Evolutionary conservation across 2,113 vertebrate genomes (phyloP).

Genomic region (Craseonycteris thonglongyai): DNA sequence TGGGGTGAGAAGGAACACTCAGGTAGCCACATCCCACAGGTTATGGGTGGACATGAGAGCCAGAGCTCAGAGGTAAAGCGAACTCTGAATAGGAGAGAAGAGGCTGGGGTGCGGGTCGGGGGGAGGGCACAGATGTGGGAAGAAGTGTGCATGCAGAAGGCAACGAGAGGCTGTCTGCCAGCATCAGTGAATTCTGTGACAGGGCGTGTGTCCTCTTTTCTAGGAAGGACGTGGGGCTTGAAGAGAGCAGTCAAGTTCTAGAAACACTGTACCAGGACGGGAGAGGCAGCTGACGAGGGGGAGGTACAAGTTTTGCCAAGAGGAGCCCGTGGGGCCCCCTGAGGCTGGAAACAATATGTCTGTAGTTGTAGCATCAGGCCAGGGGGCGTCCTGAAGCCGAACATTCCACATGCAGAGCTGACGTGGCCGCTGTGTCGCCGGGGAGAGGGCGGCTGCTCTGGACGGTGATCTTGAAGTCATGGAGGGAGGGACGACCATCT

Average conservation of each 20-base stretch:
- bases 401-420: neutral
- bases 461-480: neutral
- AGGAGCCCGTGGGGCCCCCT: neutral
- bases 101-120: neutral
- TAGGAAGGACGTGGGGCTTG: neutral
- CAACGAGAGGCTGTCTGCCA: neutral
- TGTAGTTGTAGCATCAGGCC: neutral
- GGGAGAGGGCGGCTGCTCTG: neutral
- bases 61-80: neutral
- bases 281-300: neutral
- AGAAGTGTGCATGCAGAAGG: neutral
- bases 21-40: neutral
- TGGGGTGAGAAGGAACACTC: no score
- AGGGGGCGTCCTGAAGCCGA: neutral
- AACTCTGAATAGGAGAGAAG: neutral
- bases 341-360: neutral
- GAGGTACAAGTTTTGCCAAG: neutral
- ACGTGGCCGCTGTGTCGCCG: neutral
- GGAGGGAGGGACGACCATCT: neutral
- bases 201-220: neutral
- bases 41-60: neutral
- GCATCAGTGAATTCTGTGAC: neutral
- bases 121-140: no score
- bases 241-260: neutral
- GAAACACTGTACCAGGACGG: neutral